phyloP scores from a whole-genome alignment of 1,140 invertebrate species.

The Aphis craccivora region DNA sequence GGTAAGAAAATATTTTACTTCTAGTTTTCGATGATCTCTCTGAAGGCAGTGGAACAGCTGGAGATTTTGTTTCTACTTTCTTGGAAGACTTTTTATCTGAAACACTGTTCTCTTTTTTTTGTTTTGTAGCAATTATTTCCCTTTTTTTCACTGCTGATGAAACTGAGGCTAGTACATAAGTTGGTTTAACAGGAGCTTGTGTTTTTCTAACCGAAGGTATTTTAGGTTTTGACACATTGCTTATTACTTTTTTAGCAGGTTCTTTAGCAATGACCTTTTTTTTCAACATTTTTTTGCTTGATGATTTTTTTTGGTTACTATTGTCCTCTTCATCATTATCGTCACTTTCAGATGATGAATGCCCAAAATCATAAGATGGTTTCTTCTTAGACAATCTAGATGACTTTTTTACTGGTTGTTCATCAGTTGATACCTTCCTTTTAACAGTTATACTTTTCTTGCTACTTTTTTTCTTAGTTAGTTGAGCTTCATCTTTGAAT shows the following conservation, averaged over 20 bases:
- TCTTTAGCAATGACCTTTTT: slow-evolving; percentile 46
- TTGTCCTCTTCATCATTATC: slow-evolving; percentile 1
- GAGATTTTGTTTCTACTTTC: slow-evolving; percentile 58
- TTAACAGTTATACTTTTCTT: slow-evolving; percentile 41
- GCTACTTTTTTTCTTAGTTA: slow-evolving; percentile 68
- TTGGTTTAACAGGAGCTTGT: slow-evolving; percentile 52
- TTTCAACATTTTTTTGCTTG: slow-evolving; percentile 33
- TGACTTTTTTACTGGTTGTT: slow-evolving; percentile 38
- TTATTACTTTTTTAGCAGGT: slow-evolving; percentile 49
- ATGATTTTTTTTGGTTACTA: slow-evolving; percentile 30
- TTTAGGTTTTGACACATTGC: background rate
- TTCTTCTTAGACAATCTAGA: slow-evolving; percentile 38
- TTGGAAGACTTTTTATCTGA: slow-evolving; percentile 56
- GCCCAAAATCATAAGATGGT: slow-evolving; percentile 53
- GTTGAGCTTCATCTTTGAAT: slow-evolving; percentile 79
- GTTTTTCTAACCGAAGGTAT: background rate
- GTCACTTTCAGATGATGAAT: slow-evolving; percentile 59
- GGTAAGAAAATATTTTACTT: slow-evolving; percentile 59
- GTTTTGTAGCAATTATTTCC: slow-evolving; percentile 56
- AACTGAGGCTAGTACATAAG: slow-evolving; percentile 54
- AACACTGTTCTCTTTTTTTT: slow-evolving; percentile 37
- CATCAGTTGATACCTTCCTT: slow-evolving; percentile 13
- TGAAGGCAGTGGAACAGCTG: slow-evolving; percentile 42
- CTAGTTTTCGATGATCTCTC: slow-evolving; percentile 60
- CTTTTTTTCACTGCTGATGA: slow-evolving; percentile 58